These are phyloP conservation scores for Bicyclus anynana DNA, from an alignment of 1,140 invertebrate species.

Conservation along the genomic window DNA sequence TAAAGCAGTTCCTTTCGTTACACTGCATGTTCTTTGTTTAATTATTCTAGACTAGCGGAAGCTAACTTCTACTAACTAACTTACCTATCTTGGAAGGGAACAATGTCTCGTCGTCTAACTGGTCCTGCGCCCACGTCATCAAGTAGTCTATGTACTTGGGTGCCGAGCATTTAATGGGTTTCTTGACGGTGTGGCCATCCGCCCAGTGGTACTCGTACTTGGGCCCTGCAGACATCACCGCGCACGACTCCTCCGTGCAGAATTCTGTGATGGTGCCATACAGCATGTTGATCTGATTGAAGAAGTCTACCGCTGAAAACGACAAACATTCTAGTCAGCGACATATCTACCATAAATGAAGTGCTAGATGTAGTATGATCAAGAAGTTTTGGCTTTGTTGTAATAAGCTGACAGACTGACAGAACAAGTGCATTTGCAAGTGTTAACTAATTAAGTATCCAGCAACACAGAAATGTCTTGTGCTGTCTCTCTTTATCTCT, in stretches of 20 bases:
- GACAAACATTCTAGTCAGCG: neutral
- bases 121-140: conserved; percentile 99
- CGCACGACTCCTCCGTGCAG: conserved; percentile 98
- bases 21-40: too few relatives aligned
- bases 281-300: conserved; percentile 99
- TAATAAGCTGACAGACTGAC: too few relatives aligned
- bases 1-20: too few relatives aligned
- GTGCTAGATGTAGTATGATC: too few relatives aligned
- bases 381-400: too few relatives aligned
- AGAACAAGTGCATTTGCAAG: too few relatives aligned
- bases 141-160: conserved; percentile 99
- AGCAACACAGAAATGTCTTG: too few relatives aligned
- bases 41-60: too few relatives aligned
- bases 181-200: conserved; percentile 98
- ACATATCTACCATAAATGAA: too few relatives aligned
- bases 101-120: conserved; percentile 98
- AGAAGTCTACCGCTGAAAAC: conserved; percentile 96
- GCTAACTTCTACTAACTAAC: too few relatives aligned
- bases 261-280: conserved; percentile 99
- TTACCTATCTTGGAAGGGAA: conserved; percentile 99
- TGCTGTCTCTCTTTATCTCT: too few relatives aligned
- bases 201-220: conserved; percentile 99
- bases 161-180: conserved; percentile 99
- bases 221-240: conserved; percentile 98
- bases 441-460: too few relatives aligned